A percentile compares a stretch with the other conserved stretches of the same genome.
Conservation (phyloP, 2,113 vertebrate genomes). For the Equus quagga region DNA sequence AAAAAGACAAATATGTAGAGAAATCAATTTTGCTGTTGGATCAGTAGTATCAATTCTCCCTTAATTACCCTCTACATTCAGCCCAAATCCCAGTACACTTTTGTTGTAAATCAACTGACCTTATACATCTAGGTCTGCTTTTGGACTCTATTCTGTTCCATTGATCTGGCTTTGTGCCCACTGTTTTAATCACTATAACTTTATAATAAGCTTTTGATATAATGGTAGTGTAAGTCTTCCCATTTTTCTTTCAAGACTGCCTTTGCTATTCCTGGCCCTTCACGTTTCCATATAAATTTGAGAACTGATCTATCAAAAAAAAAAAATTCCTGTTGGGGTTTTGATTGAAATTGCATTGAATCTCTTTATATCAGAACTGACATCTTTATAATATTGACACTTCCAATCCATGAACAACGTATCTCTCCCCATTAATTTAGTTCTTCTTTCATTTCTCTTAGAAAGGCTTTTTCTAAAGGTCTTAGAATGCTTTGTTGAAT, state of each 20-base stretch:
- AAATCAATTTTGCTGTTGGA: not conserved
- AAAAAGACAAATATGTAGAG: not conserved
- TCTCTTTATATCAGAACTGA: not conserved
- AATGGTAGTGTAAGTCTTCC: not conserved
- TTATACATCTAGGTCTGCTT: slow-evolving; percentile 26
- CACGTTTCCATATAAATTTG: slow-evolving; percentile 29
- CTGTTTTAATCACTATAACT: slow-evolving; percentile 13
- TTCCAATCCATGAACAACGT: not conserved
- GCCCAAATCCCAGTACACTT: slow-evolving; percentile 16
- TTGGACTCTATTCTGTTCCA: not conserved
- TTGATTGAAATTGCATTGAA: not conserved
- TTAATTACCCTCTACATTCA: slow-evolving; percentile 41
- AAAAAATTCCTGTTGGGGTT: not conserved
- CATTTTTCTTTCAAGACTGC: slow-evolving; percentile 45
- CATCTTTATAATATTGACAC: not conserved
- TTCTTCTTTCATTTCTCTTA: slow-evolving; percentile 24
- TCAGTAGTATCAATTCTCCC: slow-evolving; percentile 3
- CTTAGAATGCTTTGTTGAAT: not conserved
- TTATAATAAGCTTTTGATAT: slow-evolving; percentile 39
- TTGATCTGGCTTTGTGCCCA: not conserved
- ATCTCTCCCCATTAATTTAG: slow-evolving; percentile 38
- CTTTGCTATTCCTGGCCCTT: not conserved
- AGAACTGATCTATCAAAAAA: not conserved
- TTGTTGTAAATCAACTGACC: not conserved
- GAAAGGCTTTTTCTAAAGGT: not conserved